These are phyloP conservation scores for Mechanitis mazaeus DNA, from an alignment of 2,888 invertebrate genomes.

Conservation along the genomic window DNA sequence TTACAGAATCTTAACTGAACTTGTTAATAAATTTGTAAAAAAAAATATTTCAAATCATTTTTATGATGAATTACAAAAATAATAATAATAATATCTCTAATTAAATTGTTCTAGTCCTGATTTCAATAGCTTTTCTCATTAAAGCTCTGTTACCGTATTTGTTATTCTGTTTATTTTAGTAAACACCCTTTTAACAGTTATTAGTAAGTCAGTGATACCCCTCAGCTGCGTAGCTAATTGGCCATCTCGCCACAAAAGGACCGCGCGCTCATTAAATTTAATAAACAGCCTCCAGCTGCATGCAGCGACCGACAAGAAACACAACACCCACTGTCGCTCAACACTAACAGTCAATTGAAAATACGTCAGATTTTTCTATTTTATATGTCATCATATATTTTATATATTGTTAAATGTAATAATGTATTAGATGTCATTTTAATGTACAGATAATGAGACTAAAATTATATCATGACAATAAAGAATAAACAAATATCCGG, in stretches of 20 bases:
- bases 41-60: neutral
- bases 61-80: neutral
- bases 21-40: neutral
- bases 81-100: neutral
- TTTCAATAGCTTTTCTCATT: neutral
- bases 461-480: constrained; percentile 17
- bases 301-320: constrained; percentile 48
- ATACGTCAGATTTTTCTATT: neutral
- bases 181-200: constrained; percentile 27
- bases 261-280: constrained; percentile 60
- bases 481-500: constrained; percentile 26
- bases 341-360: constrained; percentile 6
- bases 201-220: constrained; percentile 22
- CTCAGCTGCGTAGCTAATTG: constrained; percentile 46
- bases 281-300: constrained; percentile 46
- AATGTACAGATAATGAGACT: neutral
- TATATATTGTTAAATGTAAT: neutral
- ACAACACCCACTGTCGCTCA: constrained; percentile 46
- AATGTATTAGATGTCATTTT: neutral
- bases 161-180: constrained; percentile 17
- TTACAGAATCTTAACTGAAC: too few species aligned
- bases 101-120: neutral
- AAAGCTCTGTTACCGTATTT: neutral
- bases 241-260: constrained; percentile 47
- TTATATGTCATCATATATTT: neutral